phyloP scores from a whole-genome alignment of 2,797 vertebrate species.

The Otolemur crassicaudatus region DNA sequence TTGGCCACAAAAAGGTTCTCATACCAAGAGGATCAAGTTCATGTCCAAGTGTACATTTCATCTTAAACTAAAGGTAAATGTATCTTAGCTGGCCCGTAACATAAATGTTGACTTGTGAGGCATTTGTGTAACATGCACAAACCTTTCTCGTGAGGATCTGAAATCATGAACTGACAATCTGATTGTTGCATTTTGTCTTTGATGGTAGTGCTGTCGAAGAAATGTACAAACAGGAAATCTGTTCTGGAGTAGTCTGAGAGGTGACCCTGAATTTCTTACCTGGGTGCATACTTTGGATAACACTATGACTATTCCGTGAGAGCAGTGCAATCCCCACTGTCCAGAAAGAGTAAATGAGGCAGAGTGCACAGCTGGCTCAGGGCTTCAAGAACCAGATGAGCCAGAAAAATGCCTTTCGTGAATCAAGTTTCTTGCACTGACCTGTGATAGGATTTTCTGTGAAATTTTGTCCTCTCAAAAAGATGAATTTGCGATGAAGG shows the following conservation, averaged over 20 bases:
- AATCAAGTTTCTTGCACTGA: neutral
- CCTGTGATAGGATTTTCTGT: neutral
- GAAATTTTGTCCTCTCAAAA: neutral
- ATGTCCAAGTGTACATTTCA: constrained; percentile 76
- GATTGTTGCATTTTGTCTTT: constrained; percentile 53
- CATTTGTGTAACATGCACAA: constrained; percentile 34
- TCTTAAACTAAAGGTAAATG: constrained; percentile 70
- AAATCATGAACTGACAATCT: constrained; percentile 49
- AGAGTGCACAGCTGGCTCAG: neutral
- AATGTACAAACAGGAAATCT: neutral
- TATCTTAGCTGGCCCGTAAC: constrained; percentile 60
- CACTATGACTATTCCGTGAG: neutral
- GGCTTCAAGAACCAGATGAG: constrained; percentile 22
- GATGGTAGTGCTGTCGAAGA: neutral
- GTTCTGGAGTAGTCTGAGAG: neutral
- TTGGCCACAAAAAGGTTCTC: constrained; percentile 51
- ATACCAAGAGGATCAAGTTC: constrained; percentile 63
- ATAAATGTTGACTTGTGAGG: constrained; percentile 59
- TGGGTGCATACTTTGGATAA: neutral
- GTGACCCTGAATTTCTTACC: neutral
- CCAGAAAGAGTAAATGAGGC: neutral
- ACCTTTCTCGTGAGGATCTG: constrained; percentile 48
- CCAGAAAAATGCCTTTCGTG: neutral
- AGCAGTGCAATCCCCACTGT: neutral
- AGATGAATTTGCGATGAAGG: neutral